A percentile compares a stretch with the other conserved stretches of the same genome.
These are phyloP conservation scores for Mechanitis messenoides DNA, from an alignment of 2,888 invertebrate species.

Conservation along the genomic window DNA sequence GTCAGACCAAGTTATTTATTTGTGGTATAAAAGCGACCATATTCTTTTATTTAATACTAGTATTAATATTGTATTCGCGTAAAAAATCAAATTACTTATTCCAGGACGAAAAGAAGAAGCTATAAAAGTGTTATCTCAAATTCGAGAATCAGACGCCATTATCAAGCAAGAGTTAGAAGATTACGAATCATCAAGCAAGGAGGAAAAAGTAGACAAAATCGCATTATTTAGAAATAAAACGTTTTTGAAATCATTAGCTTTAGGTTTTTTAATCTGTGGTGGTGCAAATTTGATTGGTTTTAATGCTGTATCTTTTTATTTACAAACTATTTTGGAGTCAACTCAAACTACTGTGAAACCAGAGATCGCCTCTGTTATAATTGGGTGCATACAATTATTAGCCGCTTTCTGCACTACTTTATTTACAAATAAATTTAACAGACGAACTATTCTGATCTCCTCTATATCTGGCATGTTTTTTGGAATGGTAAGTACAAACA, in stretches of 20 bases:
- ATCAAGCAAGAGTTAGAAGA: constrained; percentile 51
- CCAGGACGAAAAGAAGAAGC: constrained; percentile 48
- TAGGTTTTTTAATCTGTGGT: constrained; percentile 33
- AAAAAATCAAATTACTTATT: constrained; percentile 8
- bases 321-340: constrained; percentile 52
- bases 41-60: not conserved
- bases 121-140: constrained; percentile 40
- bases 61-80: not conserved
- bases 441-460: constrained; percentile 38
- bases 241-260: constrained; percentile 36
- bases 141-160: constrained; percentile 45
- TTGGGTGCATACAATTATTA: constrained; percentile 49
- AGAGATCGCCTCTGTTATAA: constrained; percentile 46
- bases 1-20: too few species aligned
- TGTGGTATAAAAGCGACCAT: too few species aligned
- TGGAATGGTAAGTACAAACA: constrained; percentile 40
- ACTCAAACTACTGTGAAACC: constrained; percentile 47
- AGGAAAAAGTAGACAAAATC: constrained; percentile 24
- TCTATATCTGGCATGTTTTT: constrained; percentile 37
- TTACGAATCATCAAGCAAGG: constrained; percentile 33
- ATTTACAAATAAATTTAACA: constrained; percentile 43
- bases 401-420: constrained; percentile 44
- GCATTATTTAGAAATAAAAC: constrained; percentile 35
- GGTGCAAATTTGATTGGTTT: constrained; percentile 44
- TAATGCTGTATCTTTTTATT: constrained; percentile 49